Conservation (phyloP, 2,797 vertebrate species). For the Gobio occitaniae region DNA sequence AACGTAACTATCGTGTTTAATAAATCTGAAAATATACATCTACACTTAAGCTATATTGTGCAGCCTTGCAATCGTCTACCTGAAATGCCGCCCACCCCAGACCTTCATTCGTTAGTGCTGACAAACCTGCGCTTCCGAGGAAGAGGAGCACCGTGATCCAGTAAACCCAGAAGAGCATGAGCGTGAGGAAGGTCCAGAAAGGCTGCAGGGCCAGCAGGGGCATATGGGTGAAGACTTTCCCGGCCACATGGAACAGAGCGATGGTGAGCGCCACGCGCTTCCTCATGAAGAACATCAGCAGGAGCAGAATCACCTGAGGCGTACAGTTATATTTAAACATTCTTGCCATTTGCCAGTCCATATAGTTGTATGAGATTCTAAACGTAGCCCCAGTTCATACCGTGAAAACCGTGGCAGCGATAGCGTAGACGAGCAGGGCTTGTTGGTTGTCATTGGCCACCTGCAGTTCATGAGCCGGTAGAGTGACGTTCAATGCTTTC, state of each 20-base stretch:
- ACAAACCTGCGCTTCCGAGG: constrained; percentile 91
- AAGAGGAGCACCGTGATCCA: constrained; percentile 94
- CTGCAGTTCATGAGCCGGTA: constrained; percentile 80
- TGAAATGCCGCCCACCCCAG: background rate
- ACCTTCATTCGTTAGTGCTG: background rate
- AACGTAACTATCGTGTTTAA: background rate
- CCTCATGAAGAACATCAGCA: constrained; percentile 95
- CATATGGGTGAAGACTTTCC: constrained; percentile 94
- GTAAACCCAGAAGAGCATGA: constrained; percentile 95
- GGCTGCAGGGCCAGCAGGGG: constrained; percentile 93
- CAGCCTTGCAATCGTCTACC: background rate
- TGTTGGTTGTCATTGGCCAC: constrained; percentile 89
- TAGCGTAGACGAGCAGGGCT: constrained; percentile 91
- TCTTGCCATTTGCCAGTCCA: constrained; percentile 26
- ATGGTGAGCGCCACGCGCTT: constrained; percentile 96
- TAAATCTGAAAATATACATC: background rate
- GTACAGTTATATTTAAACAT: background rate
- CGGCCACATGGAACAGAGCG: constrained; percentile 94
- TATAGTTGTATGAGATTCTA: background rate
- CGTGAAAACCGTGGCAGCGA: constrained; percentile 91
- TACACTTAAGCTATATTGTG: background rate
- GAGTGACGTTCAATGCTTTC: constrained; percentile 69
- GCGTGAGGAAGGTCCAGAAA: constrained; percentile 95
- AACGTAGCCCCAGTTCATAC: constrained; percentile 71
- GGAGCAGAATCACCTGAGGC: constrained; percentile 86